Evolutionary conservation across 2,888 invertebrate species (phyloP).

Genomic region (Ichneumon xanthorius): DNA sequence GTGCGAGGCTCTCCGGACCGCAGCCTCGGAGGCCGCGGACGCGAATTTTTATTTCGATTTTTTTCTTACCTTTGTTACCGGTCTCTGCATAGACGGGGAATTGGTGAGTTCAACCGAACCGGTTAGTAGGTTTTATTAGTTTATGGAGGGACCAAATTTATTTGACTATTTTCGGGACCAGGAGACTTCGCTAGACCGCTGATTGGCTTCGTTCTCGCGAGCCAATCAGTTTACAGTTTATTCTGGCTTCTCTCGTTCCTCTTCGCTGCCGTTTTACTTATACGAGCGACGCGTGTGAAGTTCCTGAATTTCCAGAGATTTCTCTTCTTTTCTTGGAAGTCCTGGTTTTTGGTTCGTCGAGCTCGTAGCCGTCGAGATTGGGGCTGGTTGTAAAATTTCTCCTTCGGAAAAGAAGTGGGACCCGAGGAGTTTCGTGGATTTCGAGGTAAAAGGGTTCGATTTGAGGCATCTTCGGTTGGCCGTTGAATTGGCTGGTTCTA

Average conservation of each 20-base stretch:
- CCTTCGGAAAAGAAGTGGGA: slow-evolving; percentile 15
- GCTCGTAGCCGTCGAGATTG: background rate
- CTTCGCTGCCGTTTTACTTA: background rate
- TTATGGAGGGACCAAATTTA: background rate
- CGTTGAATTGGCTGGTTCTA: background rate
- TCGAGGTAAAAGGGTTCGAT: slow-evolving; percentile 34
- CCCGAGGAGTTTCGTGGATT: background rate
- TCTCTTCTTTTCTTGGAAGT: background rate
- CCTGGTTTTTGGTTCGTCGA: background rate
- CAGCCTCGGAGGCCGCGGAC: slow-evolving; percentile 37
- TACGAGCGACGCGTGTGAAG: slow-evolving; percentile 30
- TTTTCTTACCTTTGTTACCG: slow-evolving; percentile 33
- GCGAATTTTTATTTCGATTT: background rate
- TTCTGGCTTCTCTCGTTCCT: background rate
- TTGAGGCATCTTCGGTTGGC: slow-evolving; percentile 30
- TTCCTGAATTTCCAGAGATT: slow-evolving; percentile 21
- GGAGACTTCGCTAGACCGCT: background rate
- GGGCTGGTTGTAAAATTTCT: background rate
- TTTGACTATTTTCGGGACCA: background rate
- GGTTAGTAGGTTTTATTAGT: background rate
- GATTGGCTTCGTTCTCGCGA: background rate
- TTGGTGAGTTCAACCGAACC: background rate
- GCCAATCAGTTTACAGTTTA: slow-evolving; percentile 6
- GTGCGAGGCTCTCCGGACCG: slow-evolving; percentile 35
- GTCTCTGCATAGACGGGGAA: background rate